These are phyloP conservation scores for Ia io DNA, from an alignment of 2,113 vertebrate species.

Conservation along the genomic window DNA sequence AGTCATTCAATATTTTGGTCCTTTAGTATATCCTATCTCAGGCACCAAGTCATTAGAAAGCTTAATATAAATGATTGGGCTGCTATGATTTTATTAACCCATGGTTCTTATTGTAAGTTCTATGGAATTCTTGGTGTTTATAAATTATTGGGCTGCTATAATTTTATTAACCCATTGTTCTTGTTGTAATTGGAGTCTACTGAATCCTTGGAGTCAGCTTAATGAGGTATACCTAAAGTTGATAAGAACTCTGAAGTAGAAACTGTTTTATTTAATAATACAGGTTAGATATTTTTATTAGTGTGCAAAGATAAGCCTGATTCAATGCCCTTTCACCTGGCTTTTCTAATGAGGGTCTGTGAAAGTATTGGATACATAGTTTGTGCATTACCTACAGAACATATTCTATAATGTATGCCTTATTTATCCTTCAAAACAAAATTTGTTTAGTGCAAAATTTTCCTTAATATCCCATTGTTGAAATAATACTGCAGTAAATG, in stretches of 20 bases:
- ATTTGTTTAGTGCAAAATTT: neutral
- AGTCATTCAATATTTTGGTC: neutral
- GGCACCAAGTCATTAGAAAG: neutral
- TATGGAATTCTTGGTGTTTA: neutral
- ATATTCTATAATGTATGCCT: neutral
- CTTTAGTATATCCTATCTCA: neutral
- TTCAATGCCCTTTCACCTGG: neutral
- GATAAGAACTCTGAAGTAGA: neutral
- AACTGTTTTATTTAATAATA: neutral
- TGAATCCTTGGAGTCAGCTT: neutral
- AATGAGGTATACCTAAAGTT: neutral
- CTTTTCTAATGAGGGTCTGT: neutral
- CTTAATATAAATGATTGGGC: neutral
- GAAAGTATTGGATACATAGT: neutral
- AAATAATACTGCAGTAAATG: neutral
- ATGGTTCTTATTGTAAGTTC: neutral
- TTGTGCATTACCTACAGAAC: neutral
- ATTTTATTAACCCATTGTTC: neutral
- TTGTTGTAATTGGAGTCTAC: neutral
- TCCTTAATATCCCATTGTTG: neutral
- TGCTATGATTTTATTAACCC: neutral
- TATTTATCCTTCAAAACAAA: neutral
- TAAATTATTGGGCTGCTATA: neutral
- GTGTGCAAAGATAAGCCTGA: conserved; percentile 1
- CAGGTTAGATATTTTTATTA: neutral